Evolutionary conservation across 1,140 invertebrate species (phyloP).

Genomic region (Drosophila bipectinata): DNA sequence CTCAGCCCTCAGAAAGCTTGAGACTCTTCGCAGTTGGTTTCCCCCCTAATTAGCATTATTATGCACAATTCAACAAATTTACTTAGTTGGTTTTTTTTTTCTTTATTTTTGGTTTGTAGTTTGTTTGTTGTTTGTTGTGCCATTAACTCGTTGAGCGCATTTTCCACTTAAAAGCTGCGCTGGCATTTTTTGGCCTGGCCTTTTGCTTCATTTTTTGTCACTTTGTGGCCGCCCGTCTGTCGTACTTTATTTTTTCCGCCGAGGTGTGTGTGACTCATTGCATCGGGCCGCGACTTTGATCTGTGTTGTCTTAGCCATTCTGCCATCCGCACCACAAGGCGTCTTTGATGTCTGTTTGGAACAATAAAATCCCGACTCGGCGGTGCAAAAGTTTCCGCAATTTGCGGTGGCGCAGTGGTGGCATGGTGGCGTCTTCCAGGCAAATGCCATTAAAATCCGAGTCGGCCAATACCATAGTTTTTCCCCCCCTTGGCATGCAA

Average conservation of each 20-base stretch:
- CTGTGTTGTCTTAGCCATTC: constrained; percentile 68
- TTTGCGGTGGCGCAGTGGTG: constrained; percentile 45
- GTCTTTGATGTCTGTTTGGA: constrained; percentile 59
- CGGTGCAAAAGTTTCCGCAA: constrained; percentile 54
- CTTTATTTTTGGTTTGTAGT: background rate
- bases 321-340: constrained; percentile 1
- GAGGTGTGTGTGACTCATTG: constrained; percentile 55
- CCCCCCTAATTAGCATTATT: constrained; percentile 75
- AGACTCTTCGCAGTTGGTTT: background rate
- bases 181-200: constrained; percentile 32
- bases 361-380: constrained; percentile 61
- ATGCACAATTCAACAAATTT: constrained; percentile 72
- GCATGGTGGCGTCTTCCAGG: constrained; percentile 41
- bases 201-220: constrained; percentile 58
- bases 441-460: constrained; percentile 56
- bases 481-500: constrained; percentile 45
- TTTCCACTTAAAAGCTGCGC: constrained; percentile 60
- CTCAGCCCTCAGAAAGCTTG: background rate
- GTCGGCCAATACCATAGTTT: constrained; percentile 31
- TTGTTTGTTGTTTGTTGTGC: constrained; percentile 43
- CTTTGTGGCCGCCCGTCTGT: constrained; percentile 38
- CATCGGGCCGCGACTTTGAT: constrained; percentile 55
- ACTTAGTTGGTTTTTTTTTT: constrained; percentile 27
- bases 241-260: constrained; percentile 17
- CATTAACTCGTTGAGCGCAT: constrained; percentile 50